Percentiles rank a stretch among this genome's conserved stretches.
Conservation (phyloP, 2,113 vertebrate genomes). For the Larimichthys crocea region DNA sequence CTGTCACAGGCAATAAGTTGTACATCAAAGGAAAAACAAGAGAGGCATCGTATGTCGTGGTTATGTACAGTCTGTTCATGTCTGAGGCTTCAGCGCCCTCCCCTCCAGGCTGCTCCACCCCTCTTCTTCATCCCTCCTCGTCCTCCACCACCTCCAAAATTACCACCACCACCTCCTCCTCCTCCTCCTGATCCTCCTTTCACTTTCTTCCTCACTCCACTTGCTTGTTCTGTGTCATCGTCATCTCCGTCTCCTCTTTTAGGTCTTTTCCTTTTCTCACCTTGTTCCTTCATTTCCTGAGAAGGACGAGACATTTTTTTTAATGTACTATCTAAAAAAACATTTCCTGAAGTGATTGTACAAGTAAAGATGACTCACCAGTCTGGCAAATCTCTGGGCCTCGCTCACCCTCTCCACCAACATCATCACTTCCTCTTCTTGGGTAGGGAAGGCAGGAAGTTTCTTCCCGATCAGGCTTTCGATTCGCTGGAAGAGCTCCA, state of each 20-base stretch:
- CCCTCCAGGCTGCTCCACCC: conserved; percentile 73
- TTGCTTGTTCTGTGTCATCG: conserved; percentile 89
- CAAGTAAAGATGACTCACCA: conserved; percentile 82
- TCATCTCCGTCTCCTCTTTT: conserved; percentile 79
- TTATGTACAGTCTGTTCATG: conserved; percentile 61
- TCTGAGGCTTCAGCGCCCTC: conserved; percentile 63
- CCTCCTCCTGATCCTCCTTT: conserved; percentile 83
- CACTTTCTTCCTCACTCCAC: conserved; percentile 94
- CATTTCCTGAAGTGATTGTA: not conserved
- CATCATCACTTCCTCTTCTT: conserved; percentile 99
- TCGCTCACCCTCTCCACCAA: conserved; percentile 95
- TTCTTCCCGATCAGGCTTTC: conserved; percentile 97
- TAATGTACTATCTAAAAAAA: not conserved
- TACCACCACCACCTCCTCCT: conserved; percentile 17
- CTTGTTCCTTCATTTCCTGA: conserved; percentile 94
- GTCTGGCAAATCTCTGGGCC: conserved; percentile 93
- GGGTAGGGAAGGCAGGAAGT: conserved; percentile 93
- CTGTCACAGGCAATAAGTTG: conserved; percentile 4
- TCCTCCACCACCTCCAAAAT: conserved; percentile 31
- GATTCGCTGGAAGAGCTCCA: conserved; percentile 98
- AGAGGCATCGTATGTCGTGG: conserved; percentile 36
- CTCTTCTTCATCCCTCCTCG: conserved; percentile 56
- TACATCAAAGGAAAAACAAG: conserved; percentile 35
- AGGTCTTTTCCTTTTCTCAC: conserved; percentile 90
- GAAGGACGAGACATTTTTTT: not conserved